Percentiles rank a stretch among this genome's conserved stretches.
phyloP scores from a whole-genome alignment of 2,113 vertebrate genomes.

The Pygathrix nemaeus region DNA sequence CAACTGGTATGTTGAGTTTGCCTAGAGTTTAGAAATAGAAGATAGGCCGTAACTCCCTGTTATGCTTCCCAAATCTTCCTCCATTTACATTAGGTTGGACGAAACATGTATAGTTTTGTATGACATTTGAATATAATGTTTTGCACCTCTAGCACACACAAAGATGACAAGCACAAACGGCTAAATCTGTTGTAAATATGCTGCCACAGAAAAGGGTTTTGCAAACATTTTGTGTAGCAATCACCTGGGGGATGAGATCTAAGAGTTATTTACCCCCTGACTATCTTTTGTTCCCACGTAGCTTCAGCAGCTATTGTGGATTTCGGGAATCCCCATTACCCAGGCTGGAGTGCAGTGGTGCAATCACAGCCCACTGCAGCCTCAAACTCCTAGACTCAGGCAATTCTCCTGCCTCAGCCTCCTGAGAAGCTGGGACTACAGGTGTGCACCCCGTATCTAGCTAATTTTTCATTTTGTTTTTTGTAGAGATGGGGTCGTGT shows the following conservation, averaged over 20 bases:
- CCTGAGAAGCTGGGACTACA: too few relatives aligned
- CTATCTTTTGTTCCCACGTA: background rate
- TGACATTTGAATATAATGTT: background rate
- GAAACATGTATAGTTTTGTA: background rate
- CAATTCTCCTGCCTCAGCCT: too few relatives aligned
- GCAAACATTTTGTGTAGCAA: background rate
- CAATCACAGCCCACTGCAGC: too few relatives aligned
- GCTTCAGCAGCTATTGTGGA: background rate
- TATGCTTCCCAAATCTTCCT: background rate
- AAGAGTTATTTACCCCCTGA: background rate
- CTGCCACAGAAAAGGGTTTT: background rate
- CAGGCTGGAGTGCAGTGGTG: too few relatives aligned
- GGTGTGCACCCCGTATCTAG: too few relatives aligned
- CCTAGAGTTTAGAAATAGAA: background rate
- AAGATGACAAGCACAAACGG: background rate
- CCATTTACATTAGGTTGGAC: background rate
- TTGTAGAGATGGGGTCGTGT: too few relatives aligned
- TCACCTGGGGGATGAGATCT: too few relatives aligned
- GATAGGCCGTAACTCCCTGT: background rate
- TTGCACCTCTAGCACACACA: background rate
- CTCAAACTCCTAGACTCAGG: too few relatives aligned
- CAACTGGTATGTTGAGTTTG: accelerated
- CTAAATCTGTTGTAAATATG: background rate
- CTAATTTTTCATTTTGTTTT: too few relatives aligned
- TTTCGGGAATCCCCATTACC: too few relatives aligned